These are phyloP conservation scores for Leptinotarsa peninsularis DNA, from an alignment of 2,888 invertebrate genomes.

Conservation along the genomic window DNA sequence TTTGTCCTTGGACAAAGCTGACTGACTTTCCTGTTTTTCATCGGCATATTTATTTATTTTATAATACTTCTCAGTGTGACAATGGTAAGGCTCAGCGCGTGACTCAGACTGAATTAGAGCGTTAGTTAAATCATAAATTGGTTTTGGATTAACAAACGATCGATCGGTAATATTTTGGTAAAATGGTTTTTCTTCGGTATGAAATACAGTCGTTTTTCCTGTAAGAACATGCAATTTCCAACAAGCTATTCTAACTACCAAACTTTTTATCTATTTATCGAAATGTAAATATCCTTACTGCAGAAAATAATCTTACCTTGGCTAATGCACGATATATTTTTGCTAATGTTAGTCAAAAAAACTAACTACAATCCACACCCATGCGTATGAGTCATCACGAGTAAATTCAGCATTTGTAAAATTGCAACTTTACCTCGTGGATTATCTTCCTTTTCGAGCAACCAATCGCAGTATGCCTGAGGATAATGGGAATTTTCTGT, in stretches of 20 bases:
- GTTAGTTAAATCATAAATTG: conserved; percentile 59
- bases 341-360: conserved; percentile 52
- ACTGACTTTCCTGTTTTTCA: conserved; percentile 51
- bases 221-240: conserved; percentile 67
- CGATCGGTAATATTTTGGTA: conserved; percentile 44
- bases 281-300: conserved; percentile 63
- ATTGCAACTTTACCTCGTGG: conserved; percentile 61
- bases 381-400: conserved; percentile 61
- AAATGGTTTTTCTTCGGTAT: conserved; percentile 58
- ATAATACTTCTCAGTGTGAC: conserved; percentile 50
- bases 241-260: conserved; percentile 65
- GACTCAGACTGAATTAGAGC: conserved; percentile 63
- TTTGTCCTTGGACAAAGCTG: conserved; percentile 53
- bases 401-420: conserved; percentile 31
- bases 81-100: conserved; percentile 60
- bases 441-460: conserved; percentile 57
- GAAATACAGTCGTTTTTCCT: conserved; percentile 63
- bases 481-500: conserved; percentile 53
- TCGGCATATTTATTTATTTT: conserved; percentile 40
- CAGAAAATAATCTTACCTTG: conserved; percentile 51
- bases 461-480: conserved; percentile 66
- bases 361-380: conserved; percentile 60
- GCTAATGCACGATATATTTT: conserved; percentile 51
- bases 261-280: conserved; percentile 52
- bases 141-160: conserved; percentile 49